Percentiles rank a stretch among this genome's conserved stretches.
Evolutionary conservation across 2,113 vertebrate genomes (phyloP).

Genomic region (Madoqua kirkii): DNA sequence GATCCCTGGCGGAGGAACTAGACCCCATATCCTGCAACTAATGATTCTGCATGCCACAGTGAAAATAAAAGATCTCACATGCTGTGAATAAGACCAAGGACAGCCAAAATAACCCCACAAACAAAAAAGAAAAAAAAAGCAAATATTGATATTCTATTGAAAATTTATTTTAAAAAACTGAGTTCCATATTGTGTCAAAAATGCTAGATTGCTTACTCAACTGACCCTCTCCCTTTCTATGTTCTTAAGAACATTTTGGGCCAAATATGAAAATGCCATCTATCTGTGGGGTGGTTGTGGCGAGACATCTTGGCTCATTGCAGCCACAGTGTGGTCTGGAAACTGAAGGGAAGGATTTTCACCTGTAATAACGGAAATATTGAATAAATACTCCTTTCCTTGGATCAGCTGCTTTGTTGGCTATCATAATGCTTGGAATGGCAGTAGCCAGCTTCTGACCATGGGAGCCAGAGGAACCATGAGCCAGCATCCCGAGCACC

Average conservation of each 20-base stretch:
- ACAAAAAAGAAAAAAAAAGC: neutral
- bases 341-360: neutral
- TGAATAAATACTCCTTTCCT: neutral
- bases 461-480: neutral
- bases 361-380: neutral
- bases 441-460: neutral
- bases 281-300: neutral
- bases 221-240: neutral
- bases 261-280: neutral
- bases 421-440: neutral
- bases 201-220: neutral
- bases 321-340: neutral
- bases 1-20: neutral
- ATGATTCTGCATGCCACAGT: accelerated
- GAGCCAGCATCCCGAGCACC: neutral
- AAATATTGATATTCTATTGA: neutral
- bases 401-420: neutral
- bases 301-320: neutral
- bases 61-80: neutral
- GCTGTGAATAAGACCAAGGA: neutral
- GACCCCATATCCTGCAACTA: neutral
- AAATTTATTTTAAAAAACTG: neutral
- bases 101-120: neutral
- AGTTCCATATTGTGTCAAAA: neutral
- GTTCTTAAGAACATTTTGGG: neutral